Evolutionary conservation across 2,113 vertebrate genomes (phyloP).

Genomic region (Terrapene triunguis): DNA sequence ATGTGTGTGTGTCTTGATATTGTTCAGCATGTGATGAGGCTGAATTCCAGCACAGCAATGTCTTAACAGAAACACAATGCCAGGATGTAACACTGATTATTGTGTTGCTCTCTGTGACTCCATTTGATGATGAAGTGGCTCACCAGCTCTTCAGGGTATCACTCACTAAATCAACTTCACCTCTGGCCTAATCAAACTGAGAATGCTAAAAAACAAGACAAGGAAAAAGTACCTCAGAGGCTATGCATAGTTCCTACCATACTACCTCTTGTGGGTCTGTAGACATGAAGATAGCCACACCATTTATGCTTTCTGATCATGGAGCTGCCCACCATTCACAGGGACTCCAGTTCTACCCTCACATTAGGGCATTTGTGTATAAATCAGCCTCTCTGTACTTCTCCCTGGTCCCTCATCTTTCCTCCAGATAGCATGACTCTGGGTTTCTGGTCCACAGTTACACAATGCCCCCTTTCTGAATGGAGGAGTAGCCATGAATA

Average conservation of each 20-base stretch:
- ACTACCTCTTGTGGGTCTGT: background rate
- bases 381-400: background rate
- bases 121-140: constrained; percentile 25
- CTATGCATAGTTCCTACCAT: background rate
- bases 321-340: background rate
- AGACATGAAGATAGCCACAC: background rate
- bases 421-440: background rate
- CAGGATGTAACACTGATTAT: background rate
- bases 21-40: background rate
- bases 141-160: constrained; percentile 41
- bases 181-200: constrained; percentile 22
- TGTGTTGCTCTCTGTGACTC: background rate
- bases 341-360: background rate
- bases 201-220: background rate
- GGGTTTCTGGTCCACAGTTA: background rate
- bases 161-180: constrained; percentile 14
- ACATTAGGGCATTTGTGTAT: background rate
- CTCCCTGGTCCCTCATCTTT: background rate
- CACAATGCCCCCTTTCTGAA: background rate
- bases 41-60: constrained; percentile 1
- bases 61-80: constrained; percentile 4
- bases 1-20: background rate
- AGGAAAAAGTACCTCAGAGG: background rate
- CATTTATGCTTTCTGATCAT: background rate
- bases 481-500: background rate